phyloP scores from a whole-genome alignment of 1,140 invertebrate genomes.

The Hormaphis cornu region DNA sequence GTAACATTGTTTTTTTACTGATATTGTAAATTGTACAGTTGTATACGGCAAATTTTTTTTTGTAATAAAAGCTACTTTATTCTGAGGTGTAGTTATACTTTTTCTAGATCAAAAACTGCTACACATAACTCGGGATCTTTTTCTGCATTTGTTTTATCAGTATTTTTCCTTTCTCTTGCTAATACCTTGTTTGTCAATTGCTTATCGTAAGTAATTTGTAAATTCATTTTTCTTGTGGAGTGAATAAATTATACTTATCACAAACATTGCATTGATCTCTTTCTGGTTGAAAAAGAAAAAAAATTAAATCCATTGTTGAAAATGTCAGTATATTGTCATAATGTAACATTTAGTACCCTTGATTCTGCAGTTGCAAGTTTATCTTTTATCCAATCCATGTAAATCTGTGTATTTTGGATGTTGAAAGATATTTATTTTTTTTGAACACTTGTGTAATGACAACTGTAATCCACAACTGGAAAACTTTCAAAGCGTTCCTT shows the following conservation, averaged over 20 bases:
- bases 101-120: background rate
- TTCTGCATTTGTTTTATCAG: background rate
- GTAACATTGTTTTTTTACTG: background rate
- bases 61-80: background rate
- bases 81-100: background rate
- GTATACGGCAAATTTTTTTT: background rate
- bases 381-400: background rate
- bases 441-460: too few species aligned
- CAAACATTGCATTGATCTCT: background rate
- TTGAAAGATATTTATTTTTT: too few species aligned
- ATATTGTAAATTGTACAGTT: background rate
- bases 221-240: background rate
- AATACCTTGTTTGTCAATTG: background rate
- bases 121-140: background rate
- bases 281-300: background rate
- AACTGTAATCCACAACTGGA: too few species aligned
- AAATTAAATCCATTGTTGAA: background rate
- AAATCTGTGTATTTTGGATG: background rate
- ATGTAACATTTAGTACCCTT: background rate
- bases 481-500: too few species aligned
- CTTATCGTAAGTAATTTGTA: background rate
- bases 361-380: background rate
- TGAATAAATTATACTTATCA: background rate
- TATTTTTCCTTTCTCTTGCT: background rate
- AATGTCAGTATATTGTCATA: background rate